Conservation (phyloP, 2,888 invertebrate species). For the Mallateleia sp. region DNA sequence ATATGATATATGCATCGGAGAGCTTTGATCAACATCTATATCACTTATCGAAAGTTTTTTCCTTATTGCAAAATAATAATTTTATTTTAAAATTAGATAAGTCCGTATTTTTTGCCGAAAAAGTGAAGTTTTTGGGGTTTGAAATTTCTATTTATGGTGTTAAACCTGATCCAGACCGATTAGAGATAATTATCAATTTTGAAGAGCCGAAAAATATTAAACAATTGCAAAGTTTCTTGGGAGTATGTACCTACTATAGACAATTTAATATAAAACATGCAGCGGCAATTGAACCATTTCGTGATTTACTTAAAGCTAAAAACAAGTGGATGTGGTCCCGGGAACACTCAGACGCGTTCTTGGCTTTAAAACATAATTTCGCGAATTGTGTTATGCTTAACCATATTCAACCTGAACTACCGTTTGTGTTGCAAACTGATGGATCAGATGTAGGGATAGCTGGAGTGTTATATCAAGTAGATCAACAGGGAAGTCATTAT, state of each 20-base stretch:
- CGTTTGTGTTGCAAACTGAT: slow-evolving; percentile 4
- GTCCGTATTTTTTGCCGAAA: slow-evolving; percentile 15
- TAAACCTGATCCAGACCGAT: slow-evolving; percentile 13
- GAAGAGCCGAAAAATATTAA: slow-evolving; percentile 79
- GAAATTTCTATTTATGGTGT: slow-evolving; percentile 26
- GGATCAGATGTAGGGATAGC: slow-evolving; percentile 67
- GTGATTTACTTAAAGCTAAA: slow-evolving; percentile 46
- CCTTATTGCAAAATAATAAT: neutral
- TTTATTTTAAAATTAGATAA: too few species aligned
- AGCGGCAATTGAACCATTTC: slow-evolving; percentile 70
- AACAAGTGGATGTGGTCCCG: slow-evolving; percentile 66
- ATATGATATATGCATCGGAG: neutral
- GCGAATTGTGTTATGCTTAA: slow-evolving; percentile 17
- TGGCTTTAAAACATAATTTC: slow-evolving; percentile 70
- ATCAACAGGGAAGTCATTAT: slow-evolving; percentile 6
- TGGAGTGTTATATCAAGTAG: slow-evolving; percentile 69
- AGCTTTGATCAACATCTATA: too few species aligned
- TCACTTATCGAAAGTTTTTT: slow-evolving; percentile 65
- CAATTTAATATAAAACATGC: too few species aligned
- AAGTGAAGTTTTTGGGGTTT: slow-evolving; percentile 42
- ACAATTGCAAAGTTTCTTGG: slow-evolving; percentile 79
- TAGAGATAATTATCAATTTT: slow-evolving; percentile 68
- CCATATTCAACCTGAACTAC: neutral
- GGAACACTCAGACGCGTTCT: slow-evolving; percentile 62
- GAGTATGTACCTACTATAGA: too few species aligned